Evolutionary conservation across 2,113 vertebrate genomes (phyloP).

Genomic region (Okapia johnstoni): DNA sequence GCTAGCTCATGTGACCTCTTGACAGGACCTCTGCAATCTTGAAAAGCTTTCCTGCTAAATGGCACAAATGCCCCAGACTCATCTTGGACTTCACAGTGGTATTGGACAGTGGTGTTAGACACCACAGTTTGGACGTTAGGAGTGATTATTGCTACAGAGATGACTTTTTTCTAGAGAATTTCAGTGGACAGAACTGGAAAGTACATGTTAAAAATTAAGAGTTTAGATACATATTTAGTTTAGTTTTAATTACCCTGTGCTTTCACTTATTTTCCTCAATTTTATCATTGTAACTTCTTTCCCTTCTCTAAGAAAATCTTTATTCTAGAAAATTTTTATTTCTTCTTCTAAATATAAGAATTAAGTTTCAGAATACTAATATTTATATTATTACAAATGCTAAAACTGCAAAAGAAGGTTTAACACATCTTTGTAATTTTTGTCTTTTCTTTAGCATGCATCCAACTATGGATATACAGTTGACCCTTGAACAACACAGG

Average conservation of each 20-base stretch:
- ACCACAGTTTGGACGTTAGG: no score
- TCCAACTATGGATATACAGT: not conserved
- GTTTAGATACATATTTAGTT: not conserved
- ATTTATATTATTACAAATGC: not conserved
- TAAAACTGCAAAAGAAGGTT: not conserved
- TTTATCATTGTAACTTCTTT: not conserved
- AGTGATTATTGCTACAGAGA: not conserved
- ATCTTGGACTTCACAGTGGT: not conserved
- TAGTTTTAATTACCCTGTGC: not conserved
- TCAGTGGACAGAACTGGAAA: not conserved
- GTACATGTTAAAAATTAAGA: not conserved
- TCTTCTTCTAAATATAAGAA: not conserved
- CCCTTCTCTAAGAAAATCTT: not conserved
- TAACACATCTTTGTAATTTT: not conserved
- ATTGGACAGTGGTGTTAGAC: not conserved
- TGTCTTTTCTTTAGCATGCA: not conserved
- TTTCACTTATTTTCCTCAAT: not conserved
- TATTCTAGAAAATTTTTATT: conserved; percentile 10
- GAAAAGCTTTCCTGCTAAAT: not conserved
- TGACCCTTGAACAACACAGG: not conserved
- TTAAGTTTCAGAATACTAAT: not conserved
- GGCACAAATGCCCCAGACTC: not conserved
- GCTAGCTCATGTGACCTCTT: not conserved
- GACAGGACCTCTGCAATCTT: not conserved
- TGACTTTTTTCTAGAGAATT: not conserved